These are phyloP conservation scores for Himalopsyche phryganea DNA, from an alignment of 1,140 invertebrate species.

Conservation along the genomic window DNA sequence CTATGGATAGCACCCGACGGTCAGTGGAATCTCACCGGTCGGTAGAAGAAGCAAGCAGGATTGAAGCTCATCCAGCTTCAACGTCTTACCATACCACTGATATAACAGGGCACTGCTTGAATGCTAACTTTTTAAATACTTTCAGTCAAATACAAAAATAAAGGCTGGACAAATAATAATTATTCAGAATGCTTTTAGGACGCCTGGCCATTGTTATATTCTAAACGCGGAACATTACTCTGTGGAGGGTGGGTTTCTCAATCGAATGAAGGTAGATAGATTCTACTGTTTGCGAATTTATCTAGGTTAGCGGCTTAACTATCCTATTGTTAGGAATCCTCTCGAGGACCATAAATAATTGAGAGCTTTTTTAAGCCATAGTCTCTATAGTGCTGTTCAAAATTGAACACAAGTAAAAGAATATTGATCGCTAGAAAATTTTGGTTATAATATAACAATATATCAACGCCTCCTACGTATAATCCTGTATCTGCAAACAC, in stretches of 20 bases:
- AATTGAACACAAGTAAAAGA: constrained; percentile 11
- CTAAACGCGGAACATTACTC: constrained; percentile 7
- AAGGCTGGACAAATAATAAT: too few species aligned
- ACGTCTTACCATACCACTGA: too few species aligned
- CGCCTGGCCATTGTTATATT: constrained; percentile 6
- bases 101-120: too few species aligned
- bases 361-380: constrained; percentile 12
- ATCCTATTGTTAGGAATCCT: constrained; percentile 9
- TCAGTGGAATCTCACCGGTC: too few species aligned
- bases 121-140: too few species aligned
- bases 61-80: too few species aligned
- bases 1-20: too few species aligned
- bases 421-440: constrained; percentile 8
- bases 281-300: constrained; percentile 19
- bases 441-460: constrained; percentile 1
- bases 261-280: constrained; percentile 12
- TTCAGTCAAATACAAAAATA: too few species aligned
- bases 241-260: constrained; percentile 3
- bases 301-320: constrained; percentile 15
- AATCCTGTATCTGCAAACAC: too few species aligned
- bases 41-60: too few species aligned
- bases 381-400: not conserved
- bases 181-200: too few species aligned
- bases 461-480: not conserved
- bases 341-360: constrained; percentile 27